phyloP scores from a whole-genome alignment of 2,113 vertebrate genomes.

The Pristiophorus japonicus region DNA sequence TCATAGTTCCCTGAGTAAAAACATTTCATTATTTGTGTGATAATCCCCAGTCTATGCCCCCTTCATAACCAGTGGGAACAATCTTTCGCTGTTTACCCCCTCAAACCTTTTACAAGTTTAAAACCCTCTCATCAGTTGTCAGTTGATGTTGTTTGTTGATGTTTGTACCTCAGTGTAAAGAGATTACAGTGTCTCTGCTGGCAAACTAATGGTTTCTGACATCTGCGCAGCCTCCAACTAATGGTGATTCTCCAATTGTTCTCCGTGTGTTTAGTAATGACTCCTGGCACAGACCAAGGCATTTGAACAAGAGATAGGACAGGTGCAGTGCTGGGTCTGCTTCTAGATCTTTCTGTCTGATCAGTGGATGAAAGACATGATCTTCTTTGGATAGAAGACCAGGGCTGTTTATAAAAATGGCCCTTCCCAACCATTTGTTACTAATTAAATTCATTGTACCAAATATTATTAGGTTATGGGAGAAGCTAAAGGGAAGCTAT shows the following conservation, averaged over 20 bases:
- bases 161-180: neutral
- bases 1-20: neutral
- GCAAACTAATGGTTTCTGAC: neutral
- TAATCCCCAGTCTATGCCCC: neutral
- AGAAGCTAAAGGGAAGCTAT: neutral
- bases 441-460: neutral
- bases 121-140: neutral
- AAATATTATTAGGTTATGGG: neutral
- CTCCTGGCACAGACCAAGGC: neutral
- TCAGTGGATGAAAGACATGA: neutral
- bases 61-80: neutral
- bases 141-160: neutral
- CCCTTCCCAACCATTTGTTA: neutral
- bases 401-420: constrained; percentile 4
- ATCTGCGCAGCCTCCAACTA: neutral
- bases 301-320: neutral
- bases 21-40: neutral
- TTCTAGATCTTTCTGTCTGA: neutral
- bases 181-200: neutral
- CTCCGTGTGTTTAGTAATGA: neutral
- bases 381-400: neutral
- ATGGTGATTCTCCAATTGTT: neutral
- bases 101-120: neutral
- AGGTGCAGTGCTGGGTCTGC: neutral
- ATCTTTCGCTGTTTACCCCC: neutral